Evolutionary conservation across 2,888 invertebrate genomes (phyloP).

Genomic region (Epistrophe eligans): DNA sequence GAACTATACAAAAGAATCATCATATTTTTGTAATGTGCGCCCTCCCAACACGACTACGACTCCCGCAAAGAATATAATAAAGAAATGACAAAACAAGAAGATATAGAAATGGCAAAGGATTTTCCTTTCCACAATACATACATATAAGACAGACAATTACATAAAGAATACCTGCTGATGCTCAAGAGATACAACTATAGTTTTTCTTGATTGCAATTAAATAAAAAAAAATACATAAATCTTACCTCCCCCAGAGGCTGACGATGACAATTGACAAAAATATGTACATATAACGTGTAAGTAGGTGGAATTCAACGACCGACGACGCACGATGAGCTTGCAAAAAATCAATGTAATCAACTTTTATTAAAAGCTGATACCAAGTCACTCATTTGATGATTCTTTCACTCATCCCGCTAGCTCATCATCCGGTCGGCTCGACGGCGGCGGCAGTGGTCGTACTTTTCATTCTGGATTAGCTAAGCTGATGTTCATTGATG

Average conservation of each 20-base stretch:
- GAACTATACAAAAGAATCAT: slow-evolving; percentile 40
- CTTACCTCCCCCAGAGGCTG: background rate
- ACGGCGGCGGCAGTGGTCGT: background rate
- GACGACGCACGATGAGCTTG: slow-evolving; percentile 67
- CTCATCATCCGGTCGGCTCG: background rate
- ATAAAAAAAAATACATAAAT: slow-evolving; percentile 7
- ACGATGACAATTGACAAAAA: slow-evolving; percentile 43
- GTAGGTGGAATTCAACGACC: slow-evolving; percentile 23
- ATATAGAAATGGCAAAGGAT: slow-evolving; percentile 20
- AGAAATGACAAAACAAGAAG: slow-evolving; percentile 40
- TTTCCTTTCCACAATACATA: background rate
- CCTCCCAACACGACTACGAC: background rate
- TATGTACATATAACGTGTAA: too few species aligned
- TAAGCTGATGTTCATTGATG: slow-evolving; percentile 24
- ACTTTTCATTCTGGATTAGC: slow-evolving; percentile 12
- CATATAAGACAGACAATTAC: background rate
- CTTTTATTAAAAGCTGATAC: slow-evolving; percentile 58
- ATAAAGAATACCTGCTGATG: slow-evolving; percentile 55
- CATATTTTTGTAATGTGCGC: slow-evolving; percentile 4
- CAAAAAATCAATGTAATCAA: slow-evolving; percentile 53
- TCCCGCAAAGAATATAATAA: slow-evolving; percentile 18
- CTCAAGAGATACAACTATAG: slow-evolving; percentile 29
- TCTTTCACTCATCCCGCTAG: slow-evolving; percentile 14
- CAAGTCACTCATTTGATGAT: slow-evolving; percentile 40
- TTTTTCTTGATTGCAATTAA: slow-evolving; percentile 69